Base-by-base conservation (phyloP, 1,140 invertebrate genomes). In the Diuraphis noxia region DNA sequence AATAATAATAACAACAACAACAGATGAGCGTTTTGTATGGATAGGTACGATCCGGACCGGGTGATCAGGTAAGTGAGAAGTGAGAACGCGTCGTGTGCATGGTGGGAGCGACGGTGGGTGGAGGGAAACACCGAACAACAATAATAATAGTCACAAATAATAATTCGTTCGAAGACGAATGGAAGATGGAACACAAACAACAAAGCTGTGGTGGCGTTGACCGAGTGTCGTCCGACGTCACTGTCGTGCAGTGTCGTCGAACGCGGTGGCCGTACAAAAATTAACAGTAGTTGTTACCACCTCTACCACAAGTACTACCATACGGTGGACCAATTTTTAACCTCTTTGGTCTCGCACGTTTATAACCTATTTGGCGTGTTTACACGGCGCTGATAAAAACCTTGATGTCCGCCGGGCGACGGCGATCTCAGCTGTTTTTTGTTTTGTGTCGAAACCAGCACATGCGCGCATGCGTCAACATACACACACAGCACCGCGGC, bases 361-460 rank as follows among this genome's bases (percentile, higher is more conserved):
- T 79, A 79, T 41, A 90, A 46, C 63, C 72, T 77, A 4, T 43
- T 77, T 77, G 88, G 79, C 21, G n/a, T 79, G 88, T 90, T 81
- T 79, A 79, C 87, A 10, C 52, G 21, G 38, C 4, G 1, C 7
- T 90, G 88, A 90, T 90, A 90, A 90, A 41, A n/a, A 46, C 21
- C 34, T 17, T 6, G n/a, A 84, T 17, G 25, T 25, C 43, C 38
- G 25, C 36, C 36, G 36, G 21, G 84, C 36, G 38, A 2, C 85
- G 38, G 13, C 23, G 25, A 41, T 81, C 56, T 72, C 89, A 91
- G 89, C 89, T 91, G 89, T 82, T 91, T 91, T 91, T 91, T 91
- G 89, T 91, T 91, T 91, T 81, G 89, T 82, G 89, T 77, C 46
- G 36, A 46, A 82, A 49, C 25, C 23, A 6, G 34, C 63, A 17